Conservation (phyloP, 2,797 vertebrate species). For the Myotis myotis region DNA sequence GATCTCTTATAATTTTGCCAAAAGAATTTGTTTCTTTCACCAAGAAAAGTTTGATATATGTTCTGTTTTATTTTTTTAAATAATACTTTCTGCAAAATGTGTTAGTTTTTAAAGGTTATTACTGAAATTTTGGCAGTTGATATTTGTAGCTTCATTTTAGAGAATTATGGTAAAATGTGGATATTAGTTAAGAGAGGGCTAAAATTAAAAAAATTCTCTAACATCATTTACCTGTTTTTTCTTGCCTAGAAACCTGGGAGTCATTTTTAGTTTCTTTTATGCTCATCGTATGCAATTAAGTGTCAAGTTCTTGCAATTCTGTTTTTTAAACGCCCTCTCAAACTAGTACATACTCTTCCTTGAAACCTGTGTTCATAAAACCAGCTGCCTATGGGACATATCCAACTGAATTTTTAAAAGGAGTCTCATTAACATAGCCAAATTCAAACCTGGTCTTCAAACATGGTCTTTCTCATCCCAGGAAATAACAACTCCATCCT, state of each 20-base stretch:
- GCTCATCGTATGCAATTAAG: not conserved
- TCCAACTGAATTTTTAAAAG: slow-evolving; percentile 10
- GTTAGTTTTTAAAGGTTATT: slow-evolving; percentile 29
- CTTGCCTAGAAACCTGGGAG: not conserved
- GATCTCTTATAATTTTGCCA: slow-evolving; percentile 3
- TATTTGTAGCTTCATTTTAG: slow-evolving; percentile 21
- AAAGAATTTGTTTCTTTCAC: slow-evolving; percentile 30
- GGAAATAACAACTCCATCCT: not conserved
- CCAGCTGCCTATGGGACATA: not conserved
- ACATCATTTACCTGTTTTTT: not conserved
- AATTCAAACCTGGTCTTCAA: not conserved
- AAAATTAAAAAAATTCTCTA: not conserved
- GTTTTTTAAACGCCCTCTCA: not conserved
- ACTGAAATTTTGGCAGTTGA: slow-evolving; percentile 40
- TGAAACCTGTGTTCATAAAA: not conserved
- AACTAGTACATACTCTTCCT: not conserved
- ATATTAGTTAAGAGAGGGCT: slow-evolving; percentile 16
- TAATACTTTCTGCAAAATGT: not conserved
- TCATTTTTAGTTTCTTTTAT: not conserved
- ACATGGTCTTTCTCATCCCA: not conserved
- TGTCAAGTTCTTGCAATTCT: not conserved
- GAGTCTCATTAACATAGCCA: not conserved
- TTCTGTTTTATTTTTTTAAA: not conserved
- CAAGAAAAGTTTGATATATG: slow-evolving; percentile 2
- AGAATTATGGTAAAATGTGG: slow-evolving; percentile 39